These are phyloP conservation scores for Benthosema pterotum DNA, from an alignment of 2,797 vertebrate genomes.

Conservation along the genomic window DNA sequence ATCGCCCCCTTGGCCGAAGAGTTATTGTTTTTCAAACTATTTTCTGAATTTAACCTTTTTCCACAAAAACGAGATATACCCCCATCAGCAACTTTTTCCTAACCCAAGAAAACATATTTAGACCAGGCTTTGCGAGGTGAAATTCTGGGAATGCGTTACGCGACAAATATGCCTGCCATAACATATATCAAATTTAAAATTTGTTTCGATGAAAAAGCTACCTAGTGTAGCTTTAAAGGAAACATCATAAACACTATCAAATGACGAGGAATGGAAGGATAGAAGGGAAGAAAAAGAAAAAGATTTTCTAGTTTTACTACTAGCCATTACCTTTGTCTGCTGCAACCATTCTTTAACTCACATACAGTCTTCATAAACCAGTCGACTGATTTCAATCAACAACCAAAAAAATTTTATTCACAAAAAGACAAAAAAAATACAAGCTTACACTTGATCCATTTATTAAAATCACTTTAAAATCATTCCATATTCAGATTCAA, in stretches of 20 bases:
- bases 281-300: neutral
- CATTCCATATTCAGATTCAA: slow-evolving; percentile 12
- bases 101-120: no score
- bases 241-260: neutral
- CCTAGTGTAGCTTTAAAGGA: no score
- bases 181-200: no score
- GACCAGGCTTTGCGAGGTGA: no score
- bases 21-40: no score
- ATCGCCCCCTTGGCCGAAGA: no score
- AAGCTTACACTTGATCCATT: slow-evolving; percentile 40
- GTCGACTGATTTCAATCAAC: slow-evolving; percentile 10
- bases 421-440: slow-evolving; percentile 33
- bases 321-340: neutral
- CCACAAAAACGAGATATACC: no score
- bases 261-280: neutral
- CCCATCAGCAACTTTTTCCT: no score
- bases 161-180: no score
- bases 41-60: no score
- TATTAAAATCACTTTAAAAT: slow-evolving; percentile 47
- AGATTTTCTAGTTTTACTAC: neutral
- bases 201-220: no score
- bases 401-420: slow-evolving; percentile 33
- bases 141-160: no score
- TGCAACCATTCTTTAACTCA: neutral
- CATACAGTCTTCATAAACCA: neutral